Percentiles rank a stretch among this genome's conserved stretches.
Conservation (phyloP, 2,888 invertebrate species). For the Mellilla xanthometata region DNA sequence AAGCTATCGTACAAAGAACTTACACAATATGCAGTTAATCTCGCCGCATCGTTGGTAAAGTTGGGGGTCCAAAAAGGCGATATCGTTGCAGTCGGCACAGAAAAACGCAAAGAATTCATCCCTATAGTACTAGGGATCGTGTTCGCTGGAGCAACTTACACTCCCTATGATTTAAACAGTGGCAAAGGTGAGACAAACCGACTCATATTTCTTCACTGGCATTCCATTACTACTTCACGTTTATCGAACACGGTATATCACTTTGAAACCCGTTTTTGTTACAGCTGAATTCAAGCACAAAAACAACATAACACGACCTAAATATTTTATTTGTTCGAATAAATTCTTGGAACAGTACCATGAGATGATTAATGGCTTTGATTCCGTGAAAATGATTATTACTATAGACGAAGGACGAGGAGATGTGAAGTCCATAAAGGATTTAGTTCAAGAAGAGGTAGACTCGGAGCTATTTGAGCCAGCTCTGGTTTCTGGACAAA, state of each 20-base stretch:
- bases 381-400: conserved; percentile 49
- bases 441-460: conserved; percentile 39
- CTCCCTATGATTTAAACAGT: conserved; percentile 50
- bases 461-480: conserved; percentile 63
- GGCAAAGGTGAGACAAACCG: conserved; percentile 50
- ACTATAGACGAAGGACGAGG: conserved; percentile 46
- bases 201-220: conserved; percentile 24
- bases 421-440: conserved; percentile 40
- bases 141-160: conserved; percentile 61
- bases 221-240: conserved; percentile 20
- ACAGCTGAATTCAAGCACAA: conserved; percentile 85
- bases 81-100: conserved; percentile 81
- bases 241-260: conserved; percentile 9
- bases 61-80: conserved; percentile 77
- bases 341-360: conserved; percentile 66
- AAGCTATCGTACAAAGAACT: conserved; percentile 76
- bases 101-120: conserved; percentile 81
- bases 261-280: conserved; percentile 33
- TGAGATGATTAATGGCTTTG: conserved; percentile 45
- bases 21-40: conserved; percentile 72
- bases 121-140: conserved; percentile 77
- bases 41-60: conserved; percentile 74
- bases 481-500: conserved; percentile 63
- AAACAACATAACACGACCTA: conserved; percentile 85
- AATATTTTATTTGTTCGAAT: conserved; percentile 84